phyloP scores from a whole-genome alignment of 2,797 vertebrate genomes.

The Sarcophilus harrisii region DNA sequence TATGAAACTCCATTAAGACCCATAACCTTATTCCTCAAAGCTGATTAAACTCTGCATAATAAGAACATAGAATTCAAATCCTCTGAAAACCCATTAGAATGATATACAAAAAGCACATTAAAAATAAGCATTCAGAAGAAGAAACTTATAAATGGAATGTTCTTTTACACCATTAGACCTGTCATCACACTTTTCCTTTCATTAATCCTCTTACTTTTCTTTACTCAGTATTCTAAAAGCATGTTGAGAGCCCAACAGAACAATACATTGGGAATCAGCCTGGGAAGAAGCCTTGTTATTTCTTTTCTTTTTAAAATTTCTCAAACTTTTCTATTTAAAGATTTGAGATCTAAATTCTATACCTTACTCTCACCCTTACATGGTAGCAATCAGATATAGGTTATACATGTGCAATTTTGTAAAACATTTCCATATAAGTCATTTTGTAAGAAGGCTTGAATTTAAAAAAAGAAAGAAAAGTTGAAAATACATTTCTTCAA shows the following conservation, averaged over 20 bases:
- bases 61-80: not conserved
- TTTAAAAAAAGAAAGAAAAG: too few relatives aligned
- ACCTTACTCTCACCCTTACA: too few relatives aligned
- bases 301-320: not conserved
- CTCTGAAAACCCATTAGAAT: not conserved
- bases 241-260: not conserved
- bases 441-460: too few relatives aligned
- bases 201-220: not conserved
- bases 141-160: not conserved
- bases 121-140: not conserved
- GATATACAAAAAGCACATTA: not conserved
- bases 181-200: too few relatives aligned
- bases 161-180: accelerated
- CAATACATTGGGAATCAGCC: accelerated
- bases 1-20: not conserved
- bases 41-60: not conserved
- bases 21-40: not conserved
- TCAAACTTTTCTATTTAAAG: too few relatives aligned
- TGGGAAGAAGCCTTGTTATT: not conserved
- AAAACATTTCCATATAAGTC: too few relatives aligned
- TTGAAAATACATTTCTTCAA: too few relatives aligned
- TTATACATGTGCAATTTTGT: too few relatives aligned
- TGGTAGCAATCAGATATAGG: too few relatives aligned
- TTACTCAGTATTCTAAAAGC: not conserved
- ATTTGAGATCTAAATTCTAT: too few relatives aligned